Conservation (phyloP, 2,797 vertebrate genomes). For the Nasua narica region DNA sequence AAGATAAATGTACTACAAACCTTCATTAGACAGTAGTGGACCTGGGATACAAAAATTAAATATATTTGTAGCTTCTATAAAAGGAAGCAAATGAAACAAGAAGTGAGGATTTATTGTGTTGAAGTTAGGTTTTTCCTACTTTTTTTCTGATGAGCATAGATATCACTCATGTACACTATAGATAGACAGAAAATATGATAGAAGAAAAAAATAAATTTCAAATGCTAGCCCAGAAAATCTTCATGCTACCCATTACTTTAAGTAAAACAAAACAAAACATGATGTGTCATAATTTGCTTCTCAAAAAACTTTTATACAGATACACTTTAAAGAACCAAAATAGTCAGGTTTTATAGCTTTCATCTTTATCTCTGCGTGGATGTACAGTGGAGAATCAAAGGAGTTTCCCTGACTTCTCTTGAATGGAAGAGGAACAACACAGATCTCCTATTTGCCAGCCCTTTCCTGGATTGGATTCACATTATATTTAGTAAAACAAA, state of each 20-base stretch:
- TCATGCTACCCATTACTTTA: not conserved
- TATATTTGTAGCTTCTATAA: not conserved
- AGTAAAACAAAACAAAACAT: not conserved
- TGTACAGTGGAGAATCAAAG: not conserved
- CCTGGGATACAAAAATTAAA: not conserved
- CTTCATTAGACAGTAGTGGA: not conserved
- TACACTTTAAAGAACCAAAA: not conserved
- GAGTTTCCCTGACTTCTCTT: not conserved
- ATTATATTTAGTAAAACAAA: not conserved
- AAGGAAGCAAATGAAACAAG: not conserved
- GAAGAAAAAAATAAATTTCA: constrained; percentile 6
- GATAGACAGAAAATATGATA: too few species aligned
- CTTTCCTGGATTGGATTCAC: not conserved
- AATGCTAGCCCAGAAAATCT: not conserved
- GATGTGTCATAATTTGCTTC: not conserved
- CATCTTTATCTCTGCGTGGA: not conserved
- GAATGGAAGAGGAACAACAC: not conserved
- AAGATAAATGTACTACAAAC: not conserved
- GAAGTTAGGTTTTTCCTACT: not conserved
- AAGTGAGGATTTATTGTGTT: not conserved
- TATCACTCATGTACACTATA: not conserved
- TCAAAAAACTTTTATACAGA: not conserved
- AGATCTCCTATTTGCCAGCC: not conserved
- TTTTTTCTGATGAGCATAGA: not conserved
- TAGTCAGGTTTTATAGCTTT: not conserved